These are phyloP conservation scores for Anodontia alba DNA, from an alignment of 2,888 invertebrate genomes.

Conservation along the genomic window DNA sequence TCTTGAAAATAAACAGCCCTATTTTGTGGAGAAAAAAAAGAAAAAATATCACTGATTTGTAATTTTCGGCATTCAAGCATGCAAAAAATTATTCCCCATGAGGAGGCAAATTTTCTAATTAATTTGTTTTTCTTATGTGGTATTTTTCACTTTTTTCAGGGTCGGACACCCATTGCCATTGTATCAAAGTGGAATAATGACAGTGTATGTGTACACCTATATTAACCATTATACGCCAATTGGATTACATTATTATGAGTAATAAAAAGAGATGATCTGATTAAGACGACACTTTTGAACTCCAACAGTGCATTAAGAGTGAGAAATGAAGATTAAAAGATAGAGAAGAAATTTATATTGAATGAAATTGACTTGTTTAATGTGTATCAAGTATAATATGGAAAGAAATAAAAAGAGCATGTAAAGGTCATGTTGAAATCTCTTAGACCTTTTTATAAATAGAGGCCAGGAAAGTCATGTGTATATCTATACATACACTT, in stretches of 20 bases:
- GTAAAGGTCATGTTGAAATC: background rate
- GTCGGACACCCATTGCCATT: background rate
- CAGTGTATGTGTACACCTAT: background rate
- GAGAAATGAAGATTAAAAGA: background rate
- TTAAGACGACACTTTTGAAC: background rate
- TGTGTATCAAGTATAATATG: background rate
- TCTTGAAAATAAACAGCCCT: too few species aligned
- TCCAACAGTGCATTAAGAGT: slow-evolving; percentile 1
- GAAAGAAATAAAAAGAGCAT: background rate
- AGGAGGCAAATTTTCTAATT: too few species aligned
- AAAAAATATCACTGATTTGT: too few species aligned
- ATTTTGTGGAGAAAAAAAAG: too few species aligned
- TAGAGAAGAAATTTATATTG: background rate
- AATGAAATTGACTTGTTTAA: slow-evolving; percentile 1
- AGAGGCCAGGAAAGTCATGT: background rate
- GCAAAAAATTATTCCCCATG: too few species aligned
- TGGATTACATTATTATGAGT: background rate
- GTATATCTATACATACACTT: background rate
- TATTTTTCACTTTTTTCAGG: background rate
- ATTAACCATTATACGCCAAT: background rate
- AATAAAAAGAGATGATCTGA: background rate
- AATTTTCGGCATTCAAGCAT: too few species aligned
- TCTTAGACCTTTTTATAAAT: background rate
- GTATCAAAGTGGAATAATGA: background rate
- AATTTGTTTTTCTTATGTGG: too few species aligned